Evolutionary conservation across 1,140 invertebrate species (phyloP), one percentile per base, ranked within the genome.

Genomic region (Drosophila lacteicornis): DNA sequence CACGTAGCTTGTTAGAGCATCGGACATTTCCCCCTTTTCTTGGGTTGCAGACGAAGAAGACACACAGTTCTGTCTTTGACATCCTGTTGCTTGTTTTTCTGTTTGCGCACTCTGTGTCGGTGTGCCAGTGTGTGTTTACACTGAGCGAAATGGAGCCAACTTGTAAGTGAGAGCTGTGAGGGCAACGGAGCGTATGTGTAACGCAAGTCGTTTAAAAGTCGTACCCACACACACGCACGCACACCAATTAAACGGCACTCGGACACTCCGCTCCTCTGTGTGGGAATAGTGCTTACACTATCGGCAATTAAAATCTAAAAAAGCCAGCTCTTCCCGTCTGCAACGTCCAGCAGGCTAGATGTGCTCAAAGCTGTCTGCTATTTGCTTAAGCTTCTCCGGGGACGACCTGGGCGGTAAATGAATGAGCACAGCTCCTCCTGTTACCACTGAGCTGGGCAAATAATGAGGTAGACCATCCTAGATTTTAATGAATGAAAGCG

Each of bases 281-380:
- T 51, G 58, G 60, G 67, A 45, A 55, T 55, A 70, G 53, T 66
- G 76, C 70, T 53, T 65, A 74, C 75, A 79, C 69, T 85, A 90
- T 90, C 85, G 86, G 75, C 88, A 90, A 90, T 90, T 90, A 85
- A 90, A 90, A 90, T 90, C 85, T 90, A 80, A 85, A 87, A 90
- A 81, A 81, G 71, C 46, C 85, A 74, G 69, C 51, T 73, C 69
- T 68, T 71, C 57, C 69, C 81, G 49, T 61, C 59, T 50, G 27
- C 38, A 45, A 57, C n/a, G 30, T n/a, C 36, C 33, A 6, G 36
- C 36, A 49, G 19, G 50, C 55, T 46, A 62, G 25, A 47, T 49
- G 47, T 40, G 56, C 22, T 49, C 51, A 56, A 27, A 17, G 65
- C 33, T 71, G 27, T 25, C 59, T 75, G 49, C 47, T 87, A 90